Base-by-base conservation (phyloP, 2,888 invertebrate species). In the Pimpla rufipes region DNA sequence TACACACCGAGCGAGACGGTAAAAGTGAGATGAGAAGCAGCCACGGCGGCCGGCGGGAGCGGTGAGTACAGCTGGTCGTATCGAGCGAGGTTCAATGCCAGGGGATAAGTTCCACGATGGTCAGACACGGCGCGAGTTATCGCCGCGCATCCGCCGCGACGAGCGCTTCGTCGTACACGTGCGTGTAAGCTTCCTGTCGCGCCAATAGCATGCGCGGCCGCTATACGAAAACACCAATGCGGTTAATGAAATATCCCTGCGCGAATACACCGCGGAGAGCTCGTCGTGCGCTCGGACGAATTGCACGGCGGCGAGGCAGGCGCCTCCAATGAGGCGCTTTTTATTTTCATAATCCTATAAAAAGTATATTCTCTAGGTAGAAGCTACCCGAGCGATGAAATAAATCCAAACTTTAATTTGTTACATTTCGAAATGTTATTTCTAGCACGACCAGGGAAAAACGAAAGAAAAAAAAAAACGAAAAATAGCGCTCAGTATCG, bases 81-180 rank as follows among this genome's bases (percentile, higher is more conserved):
- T 76, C 81, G 73, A 68, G 73, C 78, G 59, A 81, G 74, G 81
- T 81, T 81, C 81, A 81, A 77, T 81, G 81, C 78, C 73, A 78
- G 77, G 73, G 68, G 52, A 78, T 77, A 77, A 81, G 73, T 81
- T 71, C 68, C 37, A 52, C 18, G 21, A 45, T 81, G 71, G 35
- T 62, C 77, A 78, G 45, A 67, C 71, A 21, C n/a, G n/a, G 29
- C 2, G 3, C 42, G 47, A 23, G 13, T 35, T 47, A 73, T 73
- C 50, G 81, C 76, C 66, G 62, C n/a, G n/a, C n/a, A n/a, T n/a
- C n/a, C 47, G 35, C 0, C 42, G 42, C 68, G 45, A 55, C 11
- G 37, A 67, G 29, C 67, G 4, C 6, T 18, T 16, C 47, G 16
- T n/a, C n/a, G 29, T 29, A 5, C 29, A 29, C 5, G 29, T 29